Base-by-base conservation (phyloP, 2,113 vertebrate genomes). In the Ceyx cyanopectus region DNA sequence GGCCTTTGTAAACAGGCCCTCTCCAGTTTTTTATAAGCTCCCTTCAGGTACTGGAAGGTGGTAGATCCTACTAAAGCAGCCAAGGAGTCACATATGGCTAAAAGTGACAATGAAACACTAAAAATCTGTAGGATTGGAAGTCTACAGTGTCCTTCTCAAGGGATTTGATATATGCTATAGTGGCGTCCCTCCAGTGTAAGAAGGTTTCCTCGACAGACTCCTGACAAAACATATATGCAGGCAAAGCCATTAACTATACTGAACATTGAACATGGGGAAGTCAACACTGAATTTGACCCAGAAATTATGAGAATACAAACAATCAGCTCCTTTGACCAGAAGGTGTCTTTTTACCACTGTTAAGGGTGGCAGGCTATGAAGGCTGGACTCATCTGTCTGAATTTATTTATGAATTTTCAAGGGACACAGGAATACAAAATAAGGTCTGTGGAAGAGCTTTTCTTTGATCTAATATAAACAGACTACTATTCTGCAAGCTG, bases 401-500 rank as follows among this genome's bases (percentile, higher is more conserved):
- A 62, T 90, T 95, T 89, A 75, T 84, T 72, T 70, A 34, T 85
- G 77, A 89, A 79, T 89, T 96, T 94, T 94, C 45, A 75, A 72
- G 45, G 18, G 67, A 80, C 62, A 92, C 41, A 91, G 23, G 56
- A 91, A 87, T 70, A 92, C 57, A 74, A 67, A 95, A 81, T 65
- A 70, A 93, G 86, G 40, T 79, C 65, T 79, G 57, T 56, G 43
- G 61, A 86, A 65, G 66, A 91, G 83, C 5, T 91, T 81, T 93
- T 90, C 56, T 93, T 95, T 96, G 89, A 88, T 85, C 80, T 94
- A 93, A 96, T 89, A 90, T 56, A 94, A 90, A 95, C 85, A 95
- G 92, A 93, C 94, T 87, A 89, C 94, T 94, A 92, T 93, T 97
- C 93, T 94, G 94, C 91, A 96, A 90, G 95, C 93, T 92, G 94